phyloP scores from a whole-genome alignment of 2,113 vertebrate species.

The Larimichthys crocea region DNA sequence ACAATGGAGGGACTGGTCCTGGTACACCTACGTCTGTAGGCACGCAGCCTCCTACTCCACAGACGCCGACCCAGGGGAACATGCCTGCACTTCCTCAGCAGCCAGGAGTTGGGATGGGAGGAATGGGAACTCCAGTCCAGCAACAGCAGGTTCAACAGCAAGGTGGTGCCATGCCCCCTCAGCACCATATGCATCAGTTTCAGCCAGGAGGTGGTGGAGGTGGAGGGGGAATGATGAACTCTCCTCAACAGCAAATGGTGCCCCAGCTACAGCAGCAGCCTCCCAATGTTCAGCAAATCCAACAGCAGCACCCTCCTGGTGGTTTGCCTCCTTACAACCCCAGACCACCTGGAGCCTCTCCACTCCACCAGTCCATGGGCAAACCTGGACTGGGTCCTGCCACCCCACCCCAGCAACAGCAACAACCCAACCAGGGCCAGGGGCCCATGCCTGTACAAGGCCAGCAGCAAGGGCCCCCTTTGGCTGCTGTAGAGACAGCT shows the following conservation, averaged over 20 bases:
- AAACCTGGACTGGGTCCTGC: conserved; percentile 92
- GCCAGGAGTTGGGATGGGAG: conserved; percentile 72
- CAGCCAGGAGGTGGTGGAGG: conserved; percentile 66
- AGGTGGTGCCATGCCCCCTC: conserved; percentile 68
- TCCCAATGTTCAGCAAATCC: conserved; percentile 81
- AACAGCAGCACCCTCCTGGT: conserved; percentile 70
- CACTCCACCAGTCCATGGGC: conserved; percentile 90
- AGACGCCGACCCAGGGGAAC: conserved; percentile 87
- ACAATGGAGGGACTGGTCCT: conserved; percentile 83
- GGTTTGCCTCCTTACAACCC: conserved; percentile 87
- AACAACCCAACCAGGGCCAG: conserved; percentile 76
- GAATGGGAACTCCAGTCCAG: conserved; percentile 58
- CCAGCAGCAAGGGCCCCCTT: conserved; percentile 88
- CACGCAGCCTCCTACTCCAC: conserved; percentile 91
- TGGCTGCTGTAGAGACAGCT: conserved; percentile 95
- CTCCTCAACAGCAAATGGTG: conserved; percentile 81
- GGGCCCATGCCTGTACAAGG: conserved; percentile 71
- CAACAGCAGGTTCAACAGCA: conserved; percentile 80
- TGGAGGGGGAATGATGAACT: conserved; percentile 80
- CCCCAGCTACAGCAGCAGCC: conserved; percentile 89
- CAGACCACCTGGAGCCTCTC: conserved; percentile 88
- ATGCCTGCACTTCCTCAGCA: conserved; percentile 75
- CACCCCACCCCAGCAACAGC: conserved; percentile 89
- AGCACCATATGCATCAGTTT: conserved; percentile 82
- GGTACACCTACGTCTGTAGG: conserved; percentile 92